phyloP scores from a whole-genome alignment of 2,888 invertebrate genomes.

The Heteromyza rotundicornis region DNA sequence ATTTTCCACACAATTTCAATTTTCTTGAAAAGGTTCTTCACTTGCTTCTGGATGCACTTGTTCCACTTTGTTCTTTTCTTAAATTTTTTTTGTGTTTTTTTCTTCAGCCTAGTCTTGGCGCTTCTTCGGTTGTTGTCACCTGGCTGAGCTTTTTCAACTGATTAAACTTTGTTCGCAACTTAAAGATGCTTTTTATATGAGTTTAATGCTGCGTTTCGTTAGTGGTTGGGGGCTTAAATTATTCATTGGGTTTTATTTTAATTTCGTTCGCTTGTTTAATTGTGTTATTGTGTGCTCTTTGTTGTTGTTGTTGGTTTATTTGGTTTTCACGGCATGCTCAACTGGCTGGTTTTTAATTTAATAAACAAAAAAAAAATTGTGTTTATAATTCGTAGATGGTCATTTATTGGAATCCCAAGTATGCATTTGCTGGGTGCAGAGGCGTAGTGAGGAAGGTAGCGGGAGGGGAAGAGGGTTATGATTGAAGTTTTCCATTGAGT shows the following conservation, averaged over 20 bases:
- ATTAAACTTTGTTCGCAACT: slow-evolving; percentile 56
- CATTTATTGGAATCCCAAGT: slow-evolving; percentile 40
- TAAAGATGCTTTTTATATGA: slow-evolving; percentile 60
- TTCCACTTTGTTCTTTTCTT: no score
- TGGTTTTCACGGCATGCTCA: slow-evolving; percentile 3
- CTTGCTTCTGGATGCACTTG: background rate
- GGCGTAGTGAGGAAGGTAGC: background rate
- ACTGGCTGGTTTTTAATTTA: slow-evolving; percentile 33
- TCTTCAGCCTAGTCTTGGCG: slow-evolving; percentile 5
- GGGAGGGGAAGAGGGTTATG: no score
- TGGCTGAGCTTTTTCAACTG: slow-evolving; percentile 52
- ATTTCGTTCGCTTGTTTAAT: slow-evolving; percentile 14
- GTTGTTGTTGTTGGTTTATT: slow-evolving; percentile 23
- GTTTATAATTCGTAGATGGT: slow-evolving; percentile 52
- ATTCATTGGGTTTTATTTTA: slow-evolving; percentile 13
- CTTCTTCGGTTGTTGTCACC: slow-evolving; percentile 39
- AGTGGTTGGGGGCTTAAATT: slow-evolving; percentile 18
- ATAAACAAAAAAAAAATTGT: no score
- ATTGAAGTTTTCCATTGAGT: no score
- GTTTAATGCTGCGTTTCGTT: slow-evolving; percentile 25
- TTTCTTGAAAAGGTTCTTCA: background rate
- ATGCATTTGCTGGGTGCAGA: background rate
- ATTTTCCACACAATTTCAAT: slow-evolving; percentile 13
- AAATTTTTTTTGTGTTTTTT: no score
- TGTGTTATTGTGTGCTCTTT: slow-evolving; percentile 11